phyloP scores from a whole-genome alignment of 2,888 invertebrate genomes.

The Psococerastis gibbosa region DNA sequence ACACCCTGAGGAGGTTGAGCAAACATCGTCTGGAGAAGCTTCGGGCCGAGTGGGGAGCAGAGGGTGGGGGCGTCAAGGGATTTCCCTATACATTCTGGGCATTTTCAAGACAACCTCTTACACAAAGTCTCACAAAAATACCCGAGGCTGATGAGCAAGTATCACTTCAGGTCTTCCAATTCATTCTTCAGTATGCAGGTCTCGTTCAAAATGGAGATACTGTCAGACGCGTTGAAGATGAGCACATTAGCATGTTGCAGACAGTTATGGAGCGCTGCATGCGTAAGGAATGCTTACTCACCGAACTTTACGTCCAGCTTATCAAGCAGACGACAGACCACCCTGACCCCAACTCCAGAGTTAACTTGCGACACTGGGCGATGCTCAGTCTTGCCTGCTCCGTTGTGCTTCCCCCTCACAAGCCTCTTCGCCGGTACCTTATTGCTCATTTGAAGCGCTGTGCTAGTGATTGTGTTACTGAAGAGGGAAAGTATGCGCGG shows the following conservation, averaged over 20 bases:
- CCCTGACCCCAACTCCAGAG: constrained; percentile 72
- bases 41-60: constrained; percentile 43
- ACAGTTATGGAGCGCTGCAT: constrained; percentile 77
- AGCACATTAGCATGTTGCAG: constrained; percentile 76
- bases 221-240: constrained; percentile 58
- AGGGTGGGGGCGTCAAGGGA: constrained; percentile 64
- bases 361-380: constrained; percentile 84
- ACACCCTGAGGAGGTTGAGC: constrained; percentile 69
- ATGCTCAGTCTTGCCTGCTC: constrained; percentile 61
- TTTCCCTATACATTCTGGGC: constrained; percentile 80
- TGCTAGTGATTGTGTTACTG: constrained; percentile 69
- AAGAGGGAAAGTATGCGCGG: constrained; percentile 86
- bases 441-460: constrained; percentile 78
- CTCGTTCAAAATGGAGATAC: constrained; percentile 47
- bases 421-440: constrained; percentile 67
- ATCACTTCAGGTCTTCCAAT: constrained; percentile 73
- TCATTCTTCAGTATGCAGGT: constrained; percentile 76
- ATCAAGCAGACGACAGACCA: constrained; percentile 84
- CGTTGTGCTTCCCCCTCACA: constrained; percentile 70
- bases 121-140: constrained; percentile 66
- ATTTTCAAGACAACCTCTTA: constrained; percentile 59
- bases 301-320: constrained; percentile 79
- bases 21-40: constrained; percentile 67
- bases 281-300: constrained; percentile 70
- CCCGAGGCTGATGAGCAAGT: constrained; percentile 74